Percentiles rank a stretch among this genome's conserved stretches.
Evolutionary conservation across 2,888 invertebrate species (phyloP).

Genomic region (Euphydryas editha): DNA sequence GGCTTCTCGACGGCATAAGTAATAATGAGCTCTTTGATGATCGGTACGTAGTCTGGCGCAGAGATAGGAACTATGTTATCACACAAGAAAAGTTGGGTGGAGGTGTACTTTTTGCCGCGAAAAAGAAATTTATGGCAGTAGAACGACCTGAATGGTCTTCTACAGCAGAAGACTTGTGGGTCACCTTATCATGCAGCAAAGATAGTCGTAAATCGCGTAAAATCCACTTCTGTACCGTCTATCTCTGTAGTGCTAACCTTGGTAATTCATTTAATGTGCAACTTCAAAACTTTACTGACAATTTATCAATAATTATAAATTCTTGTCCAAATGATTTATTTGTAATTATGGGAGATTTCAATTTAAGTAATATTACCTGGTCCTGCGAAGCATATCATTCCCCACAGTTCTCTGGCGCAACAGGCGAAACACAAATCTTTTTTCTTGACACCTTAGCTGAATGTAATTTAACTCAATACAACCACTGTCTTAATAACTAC

Average conservation of each 20-base stretch:
- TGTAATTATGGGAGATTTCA: conserved; percentile 28
- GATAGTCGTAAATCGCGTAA: neutral
- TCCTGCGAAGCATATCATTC: neutral
- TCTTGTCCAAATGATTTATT: conserved; percentile 18
- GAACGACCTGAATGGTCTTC: too few species aligned
- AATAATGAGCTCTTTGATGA: conserved; percentile 31
- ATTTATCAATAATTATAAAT: conserved; percentile 13
- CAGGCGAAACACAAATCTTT: conserved; percentile 10
- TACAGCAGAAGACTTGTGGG: conserved; percentile 26
- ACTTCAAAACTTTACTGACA: conserved; percentile 20
- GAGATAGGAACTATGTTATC: conserved; percentile 34
- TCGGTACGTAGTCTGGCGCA: conserved; percentile 31
- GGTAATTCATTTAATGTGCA: conserved; percentile 13
- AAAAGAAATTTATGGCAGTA: too few species aligned
- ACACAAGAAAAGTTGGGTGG: too few species aligned
- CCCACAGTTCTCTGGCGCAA: neutral
- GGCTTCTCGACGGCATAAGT: conserved; percentile 29
- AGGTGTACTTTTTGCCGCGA: too few species aligned
- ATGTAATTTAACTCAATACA: conserved; percentile 18
- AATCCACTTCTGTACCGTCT: conserved; percentile 25
- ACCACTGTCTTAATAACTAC: conserved; percentile 6
- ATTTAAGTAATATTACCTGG: conserved; percentile 20
- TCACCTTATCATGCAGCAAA: neutral
- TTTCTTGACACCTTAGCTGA: conserved; percentile 12
- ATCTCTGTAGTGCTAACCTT: conserved; percentile 18